Evolutionary conservation across 2,113 vertebrate species (phyloP), one percentile per base, ranked within the genome.

Genomic region (Terrapene triunguis): DNA sequence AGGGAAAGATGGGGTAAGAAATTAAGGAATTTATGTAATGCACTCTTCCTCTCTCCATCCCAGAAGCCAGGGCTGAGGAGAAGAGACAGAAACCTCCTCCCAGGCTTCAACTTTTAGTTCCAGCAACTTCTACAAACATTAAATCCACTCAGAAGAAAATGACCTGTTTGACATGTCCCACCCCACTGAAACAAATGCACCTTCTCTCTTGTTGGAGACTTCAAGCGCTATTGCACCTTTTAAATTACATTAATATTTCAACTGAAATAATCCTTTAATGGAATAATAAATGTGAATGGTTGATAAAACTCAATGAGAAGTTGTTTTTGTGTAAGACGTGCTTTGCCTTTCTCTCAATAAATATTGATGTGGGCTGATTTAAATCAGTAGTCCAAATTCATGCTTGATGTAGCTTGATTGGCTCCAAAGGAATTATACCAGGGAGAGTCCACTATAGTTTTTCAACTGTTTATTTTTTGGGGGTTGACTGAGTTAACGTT

Each of bases 311-410:
- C 79, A 2, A 42, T 65, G n/a, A 92, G 24, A 51, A n/a, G 82
- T 87, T 69, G 91, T 69, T 91, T 29, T 88, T 12, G 24, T 85
- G 25, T 3, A 80, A 76, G 35, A 54, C 0, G 2, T 89, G 94
- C 48, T 84, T 80, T 96, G 38, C 83, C 84, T 96, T 94, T 44
- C 35, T 10, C 84, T 96, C 90, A 94, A 51, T 89, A 96, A 96
- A 91, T 95, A 95, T n/a, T 17, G 51, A 89, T 32, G 55, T 14
- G n/a, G 22, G 38, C 55, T 47, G 86, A 87, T 89, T 94, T 96
- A 62, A 85, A 93, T 81, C 21, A 91, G 29, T 62, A 50, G 27
- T 90, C 92, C 81, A 54, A 87, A 48, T 92, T 90, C 88, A 92
- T 19, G 53, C 42, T 94, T 92, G 69, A 92, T 83, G 80, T 84